Evolutionary conservation across 2,113 vertebrate genomes (phyloP).

Genomic region (Chionodraco myersi): DNA sequence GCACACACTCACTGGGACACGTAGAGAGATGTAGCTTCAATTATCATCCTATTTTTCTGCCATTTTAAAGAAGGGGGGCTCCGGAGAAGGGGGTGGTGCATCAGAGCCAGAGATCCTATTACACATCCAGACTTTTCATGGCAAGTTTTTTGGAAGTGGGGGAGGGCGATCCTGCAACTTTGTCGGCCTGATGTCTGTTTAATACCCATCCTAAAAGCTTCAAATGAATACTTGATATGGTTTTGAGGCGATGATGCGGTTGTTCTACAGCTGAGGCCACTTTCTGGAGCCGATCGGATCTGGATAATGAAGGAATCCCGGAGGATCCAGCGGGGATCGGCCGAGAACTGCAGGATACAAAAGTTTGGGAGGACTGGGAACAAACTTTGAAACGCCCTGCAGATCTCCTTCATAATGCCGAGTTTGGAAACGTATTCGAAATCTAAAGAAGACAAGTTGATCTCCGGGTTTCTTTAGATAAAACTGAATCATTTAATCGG

Average conservation of each 20-base stretch:
- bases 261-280: background rate
- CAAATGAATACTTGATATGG: conserved; percentile 10
- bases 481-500: no score
- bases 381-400: conserved; percentile 46
- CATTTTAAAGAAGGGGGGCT: conserved; percentile 17
- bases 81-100: conserved; percentile 74
- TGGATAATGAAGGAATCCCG: conserved; percentile 59
- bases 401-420: conserved; percentile 47
- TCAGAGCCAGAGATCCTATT: conserved; percentile 79
- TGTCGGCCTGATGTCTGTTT: conserved; percentile 51
- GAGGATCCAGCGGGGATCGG: conserved; percentile 39
- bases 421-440: conserved; percentile 41
- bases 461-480: background rate
- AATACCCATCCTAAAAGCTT: background rate
- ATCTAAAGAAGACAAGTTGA: conserved; percentile 19
- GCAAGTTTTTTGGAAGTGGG: conserved; percentile 80
- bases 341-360: conserved; percentile 51
- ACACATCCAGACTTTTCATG: conserved; percentile 83
- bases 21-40: conserved; percentile 5
- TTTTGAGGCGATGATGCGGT: background rate
- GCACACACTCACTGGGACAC: conserved; percentile 17
- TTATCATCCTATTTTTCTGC: conserved; percentile 52
- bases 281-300: background rate
- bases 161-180: conserved; percentile 79
- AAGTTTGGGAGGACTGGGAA: conserved; percentile 56